These are phyloP conservation scores for Cantharis nigra DNA, from an alignment of 2,888 invertebrate species.

Conservation along the genomic window DNA sequence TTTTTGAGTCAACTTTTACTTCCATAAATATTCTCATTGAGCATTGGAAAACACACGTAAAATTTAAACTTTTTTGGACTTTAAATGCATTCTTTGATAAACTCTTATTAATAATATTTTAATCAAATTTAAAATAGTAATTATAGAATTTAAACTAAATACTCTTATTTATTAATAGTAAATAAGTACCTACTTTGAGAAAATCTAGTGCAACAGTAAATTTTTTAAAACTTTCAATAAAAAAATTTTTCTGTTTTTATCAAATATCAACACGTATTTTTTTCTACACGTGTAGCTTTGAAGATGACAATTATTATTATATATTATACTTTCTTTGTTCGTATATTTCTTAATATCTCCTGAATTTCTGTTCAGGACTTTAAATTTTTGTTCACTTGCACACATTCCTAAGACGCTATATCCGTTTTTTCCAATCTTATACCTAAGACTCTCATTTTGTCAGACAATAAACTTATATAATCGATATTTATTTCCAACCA, in stretches of 20 bases:
- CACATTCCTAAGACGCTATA: background rate
- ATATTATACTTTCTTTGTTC: background rate
- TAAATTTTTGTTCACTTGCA: background rate
- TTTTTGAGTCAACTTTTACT: too few relatives aligned
- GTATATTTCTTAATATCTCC: background rate
- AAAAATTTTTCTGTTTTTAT: background rate
- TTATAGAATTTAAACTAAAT: too few relatives aligned
- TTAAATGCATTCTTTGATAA: too few relatives aligned
- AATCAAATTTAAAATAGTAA: too few relatives aligned
- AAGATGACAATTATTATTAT: background rate
- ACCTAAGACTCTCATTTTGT: background rate
- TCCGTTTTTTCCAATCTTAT: background rate
- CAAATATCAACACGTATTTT: background rate
- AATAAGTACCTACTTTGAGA: too few relatives aligned
- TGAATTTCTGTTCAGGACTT: background rate
- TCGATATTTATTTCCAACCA: background rate
- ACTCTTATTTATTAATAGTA: too few relatives aligned
- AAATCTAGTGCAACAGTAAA: background rate
- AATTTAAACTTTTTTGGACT: too few relatives aligned
- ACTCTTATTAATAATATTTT: too few relatives aligned
- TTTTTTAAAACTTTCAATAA: background rate
- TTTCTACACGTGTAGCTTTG: background rate
- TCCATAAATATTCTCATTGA: too few relatives aligned
- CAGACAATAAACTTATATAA: background rate
- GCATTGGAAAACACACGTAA: too few relatives aligned